Conservation (phyloP, 2,888 invertebrate genomes). For the Cecidostiba fungosa region DNA sequence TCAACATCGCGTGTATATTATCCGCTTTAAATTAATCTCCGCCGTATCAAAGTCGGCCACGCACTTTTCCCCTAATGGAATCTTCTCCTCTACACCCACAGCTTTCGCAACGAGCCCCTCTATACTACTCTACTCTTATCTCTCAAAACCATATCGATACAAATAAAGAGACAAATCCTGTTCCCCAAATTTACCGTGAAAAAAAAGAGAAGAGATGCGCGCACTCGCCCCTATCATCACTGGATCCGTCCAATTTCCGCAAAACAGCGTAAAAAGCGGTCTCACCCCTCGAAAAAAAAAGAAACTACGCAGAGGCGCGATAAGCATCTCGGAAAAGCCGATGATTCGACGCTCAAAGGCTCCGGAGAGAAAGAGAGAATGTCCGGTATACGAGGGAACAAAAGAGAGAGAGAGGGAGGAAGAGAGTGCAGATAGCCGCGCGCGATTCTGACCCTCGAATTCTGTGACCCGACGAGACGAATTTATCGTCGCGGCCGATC, state of each 20-base stretch:
- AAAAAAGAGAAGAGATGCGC: neutral
- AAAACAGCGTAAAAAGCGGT: constrained; percentile 4
- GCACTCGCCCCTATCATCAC: neutral
- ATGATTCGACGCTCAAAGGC: constrained; percentile 34
- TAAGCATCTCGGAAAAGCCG: constrained; percentile 36
- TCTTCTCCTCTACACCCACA: neutral
- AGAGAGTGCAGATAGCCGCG: neutral
- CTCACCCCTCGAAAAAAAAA: neutral
- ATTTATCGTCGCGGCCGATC: constrained; percentile 57
- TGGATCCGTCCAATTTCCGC: constrained; percentile 28
- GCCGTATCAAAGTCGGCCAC: neutral
- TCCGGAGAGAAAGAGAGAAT: neutral
- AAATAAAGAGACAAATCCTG: neutral
- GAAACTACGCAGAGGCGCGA: neutral
- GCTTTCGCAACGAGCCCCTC: neutral
- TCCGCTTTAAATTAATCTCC: constrained; percentile 30
- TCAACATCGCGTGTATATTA: neutral
- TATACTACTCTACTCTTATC: neutral
- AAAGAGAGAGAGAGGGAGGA: neutral
- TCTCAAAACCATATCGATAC: neutral
- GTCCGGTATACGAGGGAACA: neutral
- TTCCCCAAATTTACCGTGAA: neutral
- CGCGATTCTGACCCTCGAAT: constrained; percentile 9
- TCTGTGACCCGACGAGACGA: constrained; percentile 51
- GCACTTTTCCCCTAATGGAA: neutral